Percentiles rank a stretch among this genome's conserved stretches.
phyloP scores from a whole-genome alignment of 2,797 vertebrate species.

The Eutrigla gurnardus region DNA sequence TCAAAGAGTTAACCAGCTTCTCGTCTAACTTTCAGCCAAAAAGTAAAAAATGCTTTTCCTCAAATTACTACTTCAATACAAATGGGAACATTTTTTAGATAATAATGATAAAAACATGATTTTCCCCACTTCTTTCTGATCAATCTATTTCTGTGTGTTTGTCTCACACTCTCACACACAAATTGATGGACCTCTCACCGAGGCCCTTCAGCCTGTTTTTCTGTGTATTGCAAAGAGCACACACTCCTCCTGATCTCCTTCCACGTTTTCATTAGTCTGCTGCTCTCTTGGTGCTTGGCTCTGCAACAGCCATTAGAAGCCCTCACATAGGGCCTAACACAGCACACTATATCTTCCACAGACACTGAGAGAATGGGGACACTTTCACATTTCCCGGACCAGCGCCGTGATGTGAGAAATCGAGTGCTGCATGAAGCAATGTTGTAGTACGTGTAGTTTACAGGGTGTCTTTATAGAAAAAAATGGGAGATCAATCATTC shows the following conservation, averaged over 20 bases:
- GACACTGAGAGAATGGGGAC: slow-evolving; percentile 50
- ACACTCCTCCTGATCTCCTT: slow-evolving; percentile 52
- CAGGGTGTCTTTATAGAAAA: not conserved
- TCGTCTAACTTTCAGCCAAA: not conserved
- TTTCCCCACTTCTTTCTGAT: not conserved
- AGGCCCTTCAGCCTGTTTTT: slow-evolving; percentile 47
- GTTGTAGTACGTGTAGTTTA: not conserved
- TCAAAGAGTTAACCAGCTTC: not conserved
- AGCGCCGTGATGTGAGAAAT: slow-evolving; percentile 8
- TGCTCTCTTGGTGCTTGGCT: slow-evolving; percentile 57
- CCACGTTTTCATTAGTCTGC: slow-evolving; percentile 68
- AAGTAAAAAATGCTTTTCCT: not conserved
- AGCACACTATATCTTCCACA: slow-evolving; percentile 41
- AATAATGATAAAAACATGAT: slow-evolving; percentile 2
- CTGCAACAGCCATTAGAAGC: slow-evolving; percentile 73
- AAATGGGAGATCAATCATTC: no score
- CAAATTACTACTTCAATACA: not conserved
- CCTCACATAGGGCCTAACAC: slow-evolving; percentile 56
- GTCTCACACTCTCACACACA: no score
- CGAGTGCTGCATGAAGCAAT: slow-evolving; percentile 19
- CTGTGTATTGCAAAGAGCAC: slow-evolving; percentile 57
- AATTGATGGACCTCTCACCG: slow-evolving; percentile 34
- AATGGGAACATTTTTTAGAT: not conserved
- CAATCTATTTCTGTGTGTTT: slow-evolving; percentile 27
- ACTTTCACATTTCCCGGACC: slow-evolving; percentile 44